These are phyloP conservation scores for Passer domesticus DNA, from an alignment of 2,113 vertebrate genomes.

Conservation along the genomic window DNA sequence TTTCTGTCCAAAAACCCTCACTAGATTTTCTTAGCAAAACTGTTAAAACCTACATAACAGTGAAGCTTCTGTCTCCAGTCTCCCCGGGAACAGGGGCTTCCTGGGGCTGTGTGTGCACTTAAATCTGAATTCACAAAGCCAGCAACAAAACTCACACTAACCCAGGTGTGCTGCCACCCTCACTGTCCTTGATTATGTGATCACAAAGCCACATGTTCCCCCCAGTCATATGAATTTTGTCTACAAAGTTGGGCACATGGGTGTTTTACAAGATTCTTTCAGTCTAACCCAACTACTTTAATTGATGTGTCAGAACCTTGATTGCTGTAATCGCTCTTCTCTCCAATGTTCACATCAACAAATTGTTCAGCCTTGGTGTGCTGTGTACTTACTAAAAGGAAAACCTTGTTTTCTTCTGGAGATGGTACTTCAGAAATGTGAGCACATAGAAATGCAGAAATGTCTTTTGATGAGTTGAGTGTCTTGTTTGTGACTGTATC, in stretches of 20 bases:
- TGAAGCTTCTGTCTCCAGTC: background rate
- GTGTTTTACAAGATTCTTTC: background rate
- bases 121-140: background rate
- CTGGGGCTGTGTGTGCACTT: background rate
- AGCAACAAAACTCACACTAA: background rate
- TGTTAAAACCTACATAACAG: background rate
- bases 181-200: background rate
- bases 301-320: background rate
- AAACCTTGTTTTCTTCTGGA: background rate
- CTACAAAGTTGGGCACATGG: background rate
- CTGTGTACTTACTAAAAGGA: background rate
- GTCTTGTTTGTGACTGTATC: background rate
- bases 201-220: background rate
- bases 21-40: background rate
- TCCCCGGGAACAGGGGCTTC: fast-evolving
- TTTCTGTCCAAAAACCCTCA: background rate
- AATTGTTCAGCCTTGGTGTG: background rate
- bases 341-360: background rate
- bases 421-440: background rate
- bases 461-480: background rate
- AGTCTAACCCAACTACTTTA: background rate
- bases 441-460: background rate
- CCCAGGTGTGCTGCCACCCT: background rate
- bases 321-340: background rate
- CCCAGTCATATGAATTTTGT: background rate